Conservation (phyloP, 2,888 invertebrate genomes). For the Smittia sp. region DNA sequence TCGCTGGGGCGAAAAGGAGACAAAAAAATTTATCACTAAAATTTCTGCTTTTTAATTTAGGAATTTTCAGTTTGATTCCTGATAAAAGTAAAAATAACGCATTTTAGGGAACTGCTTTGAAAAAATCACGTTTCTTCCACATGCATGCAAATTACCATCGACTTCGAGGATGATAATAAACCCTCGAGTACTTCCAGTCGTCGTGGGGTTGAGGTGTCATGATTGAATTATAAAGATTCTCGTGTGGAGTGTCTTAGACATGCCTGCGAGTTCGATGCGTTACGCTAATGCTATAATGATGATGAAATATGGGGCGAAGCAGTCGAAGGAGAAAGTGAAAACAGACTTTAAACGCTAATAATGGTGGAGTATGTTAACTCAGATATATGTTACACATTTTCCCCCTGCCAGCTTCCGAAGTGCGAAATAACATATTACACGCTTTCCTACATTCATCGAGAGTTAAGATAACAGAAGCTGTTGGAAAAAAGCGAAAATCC, state of each 20-base stretch:
- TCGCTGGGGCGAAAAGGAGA: too few relatives aligned
- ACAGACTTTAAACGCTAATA: conserved; percentile 6
- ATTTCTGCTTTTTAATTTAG: neutral
- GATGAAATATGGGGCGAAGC: conserved; percentile 7
- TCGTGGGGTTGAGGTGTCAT: neutral
- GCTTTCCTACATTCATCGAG: neutral
- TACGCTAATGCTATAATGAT: conserved; percentile 4
- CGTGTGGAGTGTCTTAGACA: neutral
- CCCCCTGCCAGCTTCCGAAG: neutral
- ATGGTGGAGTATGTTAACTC: conserved; percentile 13
- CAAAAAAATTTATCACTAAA: too few relatives aligned
- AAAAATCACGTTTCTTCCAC: neutral
- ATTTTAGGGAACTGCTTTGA: too few relatives aligned
- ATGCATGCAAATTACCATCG: neutral
- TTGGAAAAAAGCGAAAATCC: conserved; percentile 8
- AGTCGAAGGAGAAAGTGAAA: neutral
- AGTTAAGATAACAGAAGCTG: conserved; percentile 12
- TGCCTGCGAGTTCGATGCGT: neutral
- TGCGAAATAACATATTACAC: neutral
- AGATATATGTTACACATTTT: conserved; percentile 20
- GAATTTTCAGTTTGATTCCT: too few relatives aligned
- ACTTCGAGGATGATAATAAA: neutral
- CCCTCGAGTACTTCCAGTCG: neutral
- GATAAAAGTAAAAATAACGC: too few relatives aligned
- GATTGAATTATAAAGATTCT: conserved; percentile 15